Evolutionary conservation across 2,113 vertebrate species (phyloP).

Genomic region (Burhinus bistriatus): DNA sequence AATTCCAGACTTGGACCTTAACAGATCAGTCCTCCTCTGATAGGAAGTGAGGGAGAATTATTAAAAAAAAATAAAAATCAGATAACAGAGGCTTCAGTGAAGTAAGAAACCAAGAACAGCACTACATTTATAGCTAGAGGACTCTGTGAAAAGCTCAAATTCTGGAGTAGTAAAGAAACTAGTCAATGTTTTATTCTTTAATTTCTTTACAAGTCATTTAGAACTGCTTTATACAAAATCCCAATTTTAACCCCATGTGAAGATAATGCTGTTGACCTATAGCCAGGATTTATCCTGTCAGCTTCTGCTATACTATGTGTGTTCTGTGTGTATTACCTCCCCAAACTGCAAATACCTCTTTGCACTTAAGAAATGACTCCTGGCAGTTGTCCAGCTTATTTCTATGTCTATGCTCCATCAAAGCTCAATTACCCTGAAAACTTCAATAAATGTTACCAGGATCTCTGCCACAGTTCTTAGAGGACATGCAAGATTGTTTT

Average conservation of each 20-base stretch:
- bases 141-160: background rate
- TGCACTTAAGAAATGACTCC: slow-evolving; percentile 9
- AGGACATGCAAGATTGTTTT: background rate
- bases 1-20: background rate
- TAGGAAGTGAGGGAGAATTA: background rate
- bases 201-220: background rate
- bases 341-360: slow-evolving; percentile 6
- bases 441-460: slow-evolving; percentile 28
- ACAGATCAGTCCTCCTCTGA: background rate
- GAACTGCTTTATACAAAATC: background rate
- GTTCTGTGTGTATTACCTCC: background rate
- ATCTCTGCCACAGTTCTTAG: background rate
- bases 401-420: slow-evolving; percentile 34
- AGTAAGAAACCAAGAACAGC: background rate
- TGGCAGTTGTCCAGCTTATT: slow-evolving; percentile 46
- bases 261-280: background rate
- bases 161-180: background rate
- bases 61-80: background rate
- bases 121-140: background rate
- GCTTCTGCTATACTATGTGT: background rate
- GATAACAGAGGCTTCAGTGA: background rate
- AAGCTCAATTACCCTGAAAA: slow-evolving; percentile 41
- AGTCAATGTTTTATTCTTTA: background rate
- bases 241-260: background rate
- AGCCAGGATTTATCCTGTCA: background rate